Percentiles rank a stretch among this genome's conserved stretches.
Conservation (phyloP, 1,140 invertebrate genomes). For the Watersipora subatra region DNA sequence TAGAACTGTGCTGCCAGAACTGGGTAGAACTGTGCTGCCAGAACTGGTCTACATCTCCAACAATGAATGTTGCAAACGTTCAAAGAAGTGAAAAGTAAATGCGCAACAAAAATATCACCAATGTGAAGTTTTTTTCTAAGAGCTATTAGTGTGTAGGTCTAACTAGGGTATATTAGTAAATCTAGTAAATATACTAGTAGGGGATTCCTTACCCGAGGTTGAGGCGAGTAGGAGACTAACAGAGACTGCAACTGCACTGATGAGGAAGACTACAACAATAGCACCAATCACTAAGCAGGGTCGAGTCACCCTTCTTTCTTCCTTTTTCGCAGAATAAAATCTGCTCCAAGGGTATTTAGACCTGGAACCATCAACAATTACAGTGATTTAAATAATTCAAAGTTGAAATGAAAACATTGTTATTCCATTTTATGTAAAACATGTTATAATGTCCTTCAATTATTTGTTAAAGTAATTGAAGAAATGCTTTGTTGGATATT, state of each 20-base stretch:
- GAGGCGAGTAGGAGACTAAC: background rate
- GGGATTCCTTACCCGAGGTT: background rate
- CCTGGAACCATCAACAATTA: background rate
- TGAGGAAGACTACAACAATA: background rate
- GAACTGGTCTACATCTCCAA: too few species aligned
- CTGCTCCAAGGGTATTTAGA: background rate
- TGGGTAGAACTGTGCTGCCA: too few species aligned
- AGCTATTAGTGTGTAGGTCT: too few species aligned
- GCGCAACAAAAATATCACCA: too few species aligned
- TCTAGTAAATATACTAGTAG: too few species aligned
- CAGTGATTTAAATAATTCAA: background rate
- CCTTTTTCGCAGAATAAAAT: background rate
- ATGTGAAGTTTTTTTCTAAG: too few species aligned
- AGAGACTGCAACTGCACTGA: background rate
- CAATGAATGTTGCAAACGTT: too few species aligned
- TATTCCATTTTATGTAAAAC: background rate
- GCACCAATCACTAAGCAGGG: background rate
- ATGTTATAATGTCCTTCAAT: background rate
- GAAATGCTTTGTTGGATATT: background rate
- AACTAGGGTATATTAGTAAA: too few species aligned
- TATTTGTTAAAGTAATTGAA: background rate
- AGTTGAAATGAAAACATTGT: background rate
- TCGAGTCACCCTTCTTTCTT: background rate
- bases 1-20: too few species aligned
- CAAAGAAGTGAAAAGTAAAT: too few species aligned